A percentile compares a stretch with the other conserved stretches of the same genome.
These are phyloP conservation scores for Acanthopagrus latus DNA, from an alignment of 2,797 vertebrate species.

Conservation along the genomic window DNA sequence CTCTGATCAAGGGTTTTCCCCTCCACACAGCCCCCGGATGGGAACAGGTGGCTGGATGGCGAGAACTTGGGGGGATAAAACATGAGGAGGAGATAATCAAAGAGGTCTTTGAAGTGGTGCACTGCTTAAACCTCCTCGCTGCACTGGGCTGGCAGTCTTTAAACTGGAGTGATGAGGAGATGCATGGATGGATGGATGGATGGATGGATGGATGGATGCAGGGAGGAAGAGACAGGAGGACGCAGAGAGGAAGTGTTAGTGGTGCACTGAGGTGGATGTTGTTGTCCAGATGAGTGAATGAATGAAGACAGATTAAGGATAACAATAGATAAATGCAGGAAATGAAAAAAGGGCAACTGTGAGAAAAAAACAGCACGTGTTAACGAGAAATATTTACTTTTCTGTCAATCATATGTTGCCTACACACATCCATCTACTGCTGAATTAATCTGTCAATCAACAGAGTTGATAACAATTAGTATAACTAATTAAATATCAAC, in stretches of 20 bases:
- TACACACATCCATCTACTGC: neutral
- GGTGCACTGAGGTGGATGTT: constrained; percentile 15
- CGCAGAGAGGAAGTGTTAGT: constrained; percentile 6
- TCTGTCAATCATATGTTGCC: neutral
- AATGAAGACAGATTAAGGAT: neutral
- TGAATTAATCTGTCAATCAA: neutral
- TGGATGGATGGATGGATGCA: constrained; percentile 51
- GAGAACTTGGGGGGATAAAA: constrained; percentile 32
- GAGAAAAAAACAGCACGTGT: neutral
- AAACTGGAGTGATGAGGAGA: constrained; percentile 51
- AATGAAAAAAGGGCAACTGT: neutral
- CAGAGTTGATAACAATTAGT: neutral
- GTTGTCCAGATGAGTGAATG: constrained; percentile 15
- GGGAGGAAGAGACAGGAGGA: constrained; percentile 19
- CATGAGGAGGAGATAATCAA: constrained; percentile 71
- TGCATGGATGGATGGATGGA: constrained; percentile 52
- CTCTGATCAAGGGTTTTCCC: constrained; percentile 41
- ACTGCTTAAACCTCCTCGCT: constrained; percentile 46
- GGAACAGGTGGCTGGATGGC: constrained; percentile 70
- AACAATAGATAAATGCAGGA: neutral
- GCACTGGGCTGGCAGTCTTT: constrained; percentile 38
- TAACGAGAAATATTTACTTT: neutral
- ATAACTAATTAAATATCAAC: neutral
- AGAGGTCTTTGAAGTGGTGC: constrained; percentile 79
- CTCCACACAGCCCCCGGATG: constrained; percentile 12